These are phyloP conservation scores for Tragopan temminckii DNA, from an alignment of 2,797 vertebrate genomes.

Conservation along the genomic window DNA sequence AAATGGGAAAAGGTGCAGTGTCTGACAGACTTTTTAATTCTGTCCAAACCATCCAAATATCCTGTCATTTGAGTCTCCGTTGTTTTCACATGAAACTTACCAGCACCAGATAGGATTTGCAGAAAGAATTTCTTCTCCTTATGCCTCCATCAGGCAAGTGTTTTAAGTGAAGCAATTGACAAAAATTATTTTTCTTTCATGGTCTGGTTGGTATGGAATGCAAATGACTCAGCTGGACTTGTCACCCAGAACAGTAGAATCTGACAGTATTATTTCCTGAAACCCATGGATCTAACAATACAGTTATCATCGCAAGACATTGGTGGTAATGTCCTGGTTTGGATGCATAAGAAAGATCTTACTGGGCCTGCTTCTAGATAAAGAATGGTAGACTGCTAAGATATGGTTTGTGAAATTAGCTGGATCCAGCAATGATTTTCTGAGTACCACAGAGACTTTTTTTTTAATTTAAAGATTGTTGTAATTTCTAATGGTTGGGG, in stretches of 20 bases:
- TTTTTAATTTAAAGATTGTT: neutral
- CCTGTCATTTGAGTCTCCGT: neutral
- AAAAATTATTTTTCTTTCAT: neutral
- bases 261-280: neutral
- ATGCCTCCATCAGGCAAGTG: neutral
- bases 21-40: neutral
- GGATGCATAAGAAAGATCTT: neutral
- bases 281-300: neutral
- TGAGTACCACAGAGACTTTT: neutral
- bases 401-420: neutral
- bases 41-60: neutral
- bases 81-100: neutral
- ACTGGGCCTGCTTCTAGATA: neutral
- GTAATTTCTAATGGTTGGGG: neutral
- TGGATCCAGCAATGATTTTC: neutral
- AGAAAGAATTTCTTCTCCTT: neutral
- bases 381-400: neutral
- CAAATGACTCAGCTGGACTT: neutral
- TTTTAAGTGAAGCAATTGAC: neutral
- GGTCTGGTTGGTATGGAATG: neutral
- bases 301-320: neutral
- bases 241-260: neutral
- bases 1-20: neutral
- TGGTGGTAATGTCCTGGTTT: neutral
- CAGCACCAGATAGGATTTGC: neutral